phyloP scores from a whole-genome alignment of 2,797 vertebrate genomes.

The Neoniphon sammara region DNA sequence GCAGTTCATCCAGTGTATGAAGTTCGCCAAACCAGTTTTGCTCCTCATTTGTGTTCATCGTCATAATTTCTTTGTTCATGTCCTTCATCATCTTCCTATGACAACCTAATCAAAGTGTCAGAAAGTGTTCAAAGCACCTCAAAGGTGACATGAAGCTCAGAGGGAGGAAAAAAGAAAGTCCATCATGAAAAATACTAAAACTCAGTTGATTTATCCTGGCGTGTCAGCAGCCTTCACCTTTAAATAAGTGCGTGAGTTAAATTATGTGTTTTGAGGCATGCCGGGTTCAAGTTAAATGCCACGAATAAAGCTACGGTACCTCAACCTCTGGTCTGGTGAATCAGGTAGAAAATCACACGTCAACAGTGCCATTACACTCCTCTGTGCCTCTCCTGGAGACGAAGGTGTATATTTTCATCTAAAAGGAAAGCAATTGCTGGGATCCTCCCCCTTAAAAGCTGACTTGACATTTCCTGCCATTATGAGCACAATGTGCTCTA shows the following conservation, averaged over 20 bases:
- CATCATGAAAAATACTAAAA: constrained; percentile 46
- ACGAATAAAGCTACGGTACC: constrained; percentile 58
- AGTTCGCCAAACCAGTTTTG: constrained; percentile 6
- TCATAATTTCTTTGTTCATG: constrained; percentile 72
- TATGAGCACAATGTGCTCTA: constrained; percentile 77
- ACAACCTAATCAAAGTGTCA: constrained; percentile 64
- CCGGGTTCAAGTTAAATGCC: constrained; percentile 70
- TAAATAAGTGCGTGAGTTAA: constrained; percentile 69
- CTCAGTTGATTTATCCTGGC: constrained; percentile 48
- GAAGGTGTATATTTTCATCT: constrained; percentile 74
- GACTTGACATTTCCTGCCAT: constrained; percentile 83
- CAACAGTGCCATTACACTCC: constrained; percentile 54
- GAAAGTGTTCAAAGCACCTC: constrained; percentile 64
- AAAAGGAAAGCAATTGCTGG: constrained; percentile 77
- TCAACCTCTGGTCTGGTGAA: constrained; percentile 68
- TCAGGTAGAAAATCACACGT: constrained; percentile 66
- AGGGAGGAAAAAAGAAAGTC: constrained; percentile 25
- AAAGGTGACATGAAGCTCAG: constrained; percentile 52
- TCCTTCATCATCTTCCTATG: constrained; percentile 34
- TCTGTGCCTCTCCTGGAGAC: constrained; percentile 29
- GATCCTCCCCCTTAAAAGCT: constrained; percentile 76
- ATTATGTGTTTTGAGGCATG: constrained; percentile 71
- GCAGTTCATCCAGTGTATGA: constrained; percentile 31
- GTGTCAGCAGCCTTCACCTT: constrained; percentile 74
- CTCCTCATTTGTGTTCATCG: constrained; percentile 46